Percentiles rank a stretch among this genome's conserved stretches.
Evolutionary conservation across 2,797 vertebrate species (phyloP).

Genomic region (Acanthurus leucopareius): DNA sequence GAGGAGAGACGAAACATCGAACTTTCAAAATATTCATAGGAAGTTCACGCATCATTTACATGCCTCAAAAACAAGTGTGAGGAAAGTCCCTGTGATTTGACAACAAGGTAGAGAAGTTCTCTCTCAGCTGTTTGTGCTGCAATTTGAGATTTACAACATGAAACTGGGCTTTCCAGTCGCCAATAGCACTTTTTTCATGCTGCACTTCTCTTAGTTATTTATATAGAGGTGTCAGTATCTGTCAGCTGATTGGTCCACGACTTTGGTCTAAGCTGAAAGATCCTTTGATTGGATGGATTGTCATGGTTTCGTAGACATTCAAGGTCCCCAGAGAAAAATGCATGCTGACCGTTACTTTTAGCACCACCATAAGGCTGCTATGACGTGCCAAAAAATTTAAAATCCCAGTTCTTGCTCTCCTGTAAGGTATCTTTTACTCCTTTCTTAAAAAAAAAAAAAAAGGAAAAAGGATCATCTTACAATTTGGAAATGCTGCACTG

Average conservation of each 20-base stretch:
- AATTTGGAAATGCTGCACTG: slow-evolving; percentile 35
- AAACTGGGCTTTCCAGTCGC: slow-evolving; percentile 13
- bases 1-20: not conserved
- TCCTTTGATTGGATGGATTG: not conserved
- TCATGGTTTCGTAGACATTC: not conserved
- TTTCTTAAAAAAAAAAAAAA: not conserved
- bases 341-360: too few relatives aligned
- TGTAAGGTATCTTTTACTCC: not conserved
- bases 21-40: slow-evolving; percentile 13
- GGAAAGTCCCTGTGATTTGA: slow-evolving; percentile 58
- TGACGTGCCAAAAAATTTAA: too few relatives aligned
- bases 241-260: not conserved
- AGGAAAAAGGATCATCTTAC: slow-evolving; percentile 40
- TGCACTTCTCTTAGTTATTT: not conserved
- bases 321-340: not conserved
- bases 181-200: not conserved
- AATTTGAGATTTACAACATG: slow-evolving; percentile 32
- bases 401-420: not conserved
- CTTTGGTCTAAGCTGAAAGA: not conserved
- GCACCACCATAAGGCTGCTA: too few relatives aligned
- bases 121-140: slow-evolving; percentile 18
- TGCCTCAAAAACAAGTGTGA: slow-evolving; percentile 44
- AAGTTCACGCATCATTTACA: slow-evolving; percentile 40
- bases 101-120: slow-evolving; percentile 38
- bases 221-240: not conserved